phyloP scores from a whole-genome alignment of 92 coral and sea anemone species.

The Porites cylindrica region DNA sequence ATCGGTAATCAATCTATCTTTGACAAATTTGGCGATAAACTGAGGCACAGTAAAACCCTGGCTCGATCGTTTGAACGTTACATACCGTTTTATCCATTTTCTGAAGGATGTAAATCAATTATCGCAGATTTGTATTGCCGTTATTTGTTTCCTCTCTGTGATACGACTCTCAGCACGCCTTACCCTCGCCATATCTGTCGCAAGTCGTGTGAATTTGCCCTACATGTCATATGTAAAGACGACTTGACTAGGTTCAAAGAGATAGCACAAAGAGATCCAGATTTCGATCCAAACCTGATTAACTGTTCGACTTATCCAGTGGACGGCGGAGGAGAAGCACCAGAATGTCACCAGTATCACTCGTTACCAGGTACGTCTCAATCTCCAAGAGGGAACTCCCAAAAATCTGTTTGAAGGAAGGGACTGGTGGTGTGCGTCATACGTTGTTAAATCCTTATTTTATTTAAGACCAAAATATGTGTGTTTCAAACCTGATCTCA shows the following conservation, averaged over 20 bases:
- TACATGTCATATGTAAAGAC: background rate
- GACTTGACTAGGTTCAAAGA: background rate
- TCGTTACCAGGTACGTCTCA: constrained; percentile 1
- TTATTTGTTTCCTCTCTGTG: constrained; percentile 13
- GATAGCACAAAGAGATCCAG: background rate
- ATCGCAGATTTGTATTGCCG: constrained; percentile 5
- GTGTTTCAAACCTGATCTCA: no score
- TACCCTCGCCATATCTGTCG: background rate
- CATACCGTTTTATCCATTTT: background rate
- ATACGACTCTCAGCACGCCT: background rate
- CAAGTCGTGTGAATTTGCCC: background rate
- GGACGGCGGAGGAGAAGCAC: constrained; percentile 9
- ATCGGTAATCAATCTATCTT: background rate
- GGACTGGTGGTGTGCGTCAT: background rate
- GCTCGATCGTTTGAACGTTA: background rate
- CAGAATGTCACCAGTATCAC: constrained; percentile 17
- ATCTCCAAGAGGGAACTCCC: background rate
- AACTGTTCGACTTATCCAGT: background rate
- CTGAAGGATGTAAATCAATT: background rate
- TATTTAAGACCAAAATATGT: background rate
- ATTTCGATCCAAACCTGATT: background rate
- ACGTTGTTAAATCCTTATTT: no score
- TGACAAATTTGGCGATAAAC: background rate
- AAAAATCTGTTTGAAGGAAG: no score
- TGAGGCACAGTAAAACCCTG: background rate